Percentiles rank a stretch among this genome's conserved stretches.
phyloP scores from a whole-genome alignment of 1,140 invertebrate species.

The Plodia interpunctella region DNA sequence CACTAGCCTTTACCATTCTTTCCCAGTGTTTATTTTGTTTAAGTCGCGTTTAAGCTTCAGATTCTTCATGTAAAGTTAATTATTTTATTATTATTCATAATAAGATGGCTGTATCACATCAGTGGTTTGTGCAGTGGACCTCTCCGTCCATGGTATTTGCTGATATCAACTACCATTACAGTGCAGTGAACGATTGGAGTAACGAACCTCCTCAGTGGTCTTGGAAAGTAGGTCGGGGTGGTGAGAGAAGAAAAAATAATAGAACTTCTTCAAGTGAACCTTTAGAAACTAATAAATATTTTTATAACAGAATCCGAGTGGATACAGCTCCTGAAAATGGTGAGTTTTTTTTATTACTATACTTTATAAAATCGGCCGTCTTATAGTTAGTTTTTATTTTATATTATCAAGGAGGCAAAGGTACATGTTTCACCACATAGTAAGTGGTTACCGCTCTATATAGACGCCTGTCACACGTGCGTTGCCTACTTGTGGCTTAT shows the following conservation, averaged over 20 bases:
- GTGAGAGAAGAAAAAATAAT: neutral
- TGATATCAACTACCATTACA: constrained; percentile 52
- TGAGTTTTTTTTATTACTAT: neutral
- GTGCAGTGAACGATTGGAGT: constrained; percentile 43
- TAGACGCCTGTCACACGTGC: no score
- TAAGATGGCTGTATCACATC: constrained; percentile 56
- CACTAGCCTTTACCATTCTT: no score
- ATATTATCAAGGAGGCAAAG: no score
- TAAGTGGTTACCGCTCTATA: no score
- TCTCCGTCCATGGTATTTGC: constrained; percentile 46
- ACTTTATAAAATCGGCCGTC: no score
- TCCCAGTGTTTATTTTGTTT: no score
- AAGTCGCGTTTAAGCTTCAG: no score
- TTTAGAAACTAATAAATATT: neutral
- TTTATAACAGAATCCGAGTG: neutral
- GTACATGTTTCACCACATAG: no score
- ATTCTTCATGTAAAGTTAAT: no score
- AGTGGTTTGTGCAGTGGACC: constrained; percentile 71
- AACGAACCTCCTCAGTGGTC: constrained; percentile 27
- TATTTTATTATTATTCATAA: neutral
- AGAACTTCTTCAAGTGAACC: neutral
- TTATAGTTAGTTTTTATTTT: no score
- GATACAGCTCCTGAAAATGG: neutral
- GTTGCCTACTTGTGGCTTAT: no score
- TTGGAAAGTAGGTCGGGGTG: constrained; percentile 16